Evolutionary conservation across 2,797 vertebrate genomes (phyloP), one percentile per base, ranked within the genome.

Genomic region (Acrocephalus scirpaceus): DNA sequence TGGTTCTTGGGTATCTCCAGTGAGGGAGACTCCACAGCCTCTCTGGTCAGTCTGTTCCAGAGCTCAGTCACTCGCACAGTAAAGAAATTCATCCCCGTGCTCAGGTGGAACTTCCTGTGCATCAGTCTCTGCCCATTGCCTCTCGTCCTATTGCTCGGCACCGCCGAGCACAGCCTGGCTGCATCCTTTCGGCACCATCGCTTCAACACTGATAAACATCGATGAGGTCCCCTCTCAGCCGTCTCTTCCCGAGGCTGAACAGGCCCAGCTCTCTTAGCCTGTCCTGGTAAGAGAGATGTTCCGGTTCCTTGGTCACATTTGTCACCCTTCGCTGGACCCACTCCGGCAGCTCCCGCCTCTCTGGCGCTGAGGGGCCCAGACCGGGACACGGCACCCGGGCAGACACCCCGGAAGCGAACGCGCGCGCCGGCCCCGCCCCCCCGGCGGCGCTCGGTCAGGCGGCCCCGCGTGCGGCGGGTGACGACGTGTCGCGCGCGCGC

Each of bases 61-160:
- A 1, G 36, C n/a, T 15, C 4, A 0, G 26, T 38, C 50, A 89
- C 27, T 2, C 0, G 1, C 27, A 64, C 13, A 51, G 57, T 11
- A 25, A 21, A 32, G 32, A 48, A 48, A 1, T n/a, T 82, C 23
- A 3, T 4, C 27, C 7, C 44, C 23, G 10, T 9, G 2, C 21
- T 57, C 11, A 10, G 22, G 17, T 29, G 27, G 16, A 61, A 56
- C 2, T 56, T 50, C 18, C 32, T 1, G 27, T 5, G 22, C 27
- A 25, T 20, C 42, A 5, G 19, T 18, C 21, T 38, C 36, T 69
- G 56, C 42, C 48, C 16, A 0, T 0, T 29, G 17, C 9, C 27
- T n/a, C 32, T 12, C 2, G 9, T 42, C 14, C 62, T 16, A 19
- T 5, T 40, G 47, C 40, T 26, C 5, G 3, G 23, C 25, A 34